Percentiles rank a stretch among this genome's conserved stretches.
Conservation (phyloP, 53 echinoderm and acorn worm genomes). For the Echinometra lucunter region DNA sequence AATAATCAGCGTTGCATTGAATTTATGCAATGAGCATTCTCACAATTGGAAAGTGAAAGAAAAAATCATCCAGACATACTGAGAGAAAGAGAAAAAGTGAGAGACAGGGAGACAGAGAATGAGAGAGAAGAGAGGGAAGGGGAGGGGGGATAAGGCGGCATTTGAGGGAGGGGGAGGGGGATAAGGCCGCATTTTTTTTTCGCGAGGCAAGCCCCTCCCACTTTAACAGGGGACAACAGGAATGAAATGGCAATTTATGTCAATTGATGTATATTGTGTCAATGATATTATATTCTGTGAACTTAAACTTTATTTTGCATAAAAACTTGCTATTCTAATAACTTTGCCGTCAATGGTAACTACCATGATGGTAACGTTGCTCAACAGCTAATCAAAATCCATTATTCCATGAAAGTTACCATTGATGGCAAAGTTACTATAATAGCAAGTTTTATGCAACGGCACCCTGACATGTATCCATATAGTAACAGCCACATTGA, state of each 20-base stretch:
- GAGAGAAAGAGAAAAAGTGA: neutral
- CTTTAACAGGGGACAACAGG: no score
- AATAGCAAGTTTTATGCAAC: no score
- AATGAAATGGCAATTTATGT: no score
- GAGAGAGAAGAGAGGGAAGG: neutral
- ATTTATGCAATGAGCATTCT: slow-evolving; percentile 6
- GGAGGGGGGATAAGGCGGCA: neutral
- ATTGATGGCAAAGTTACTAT: no score
- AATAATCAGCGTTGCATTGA: slow-evolving; percentile 23
- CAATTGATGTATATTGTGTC: neutral
- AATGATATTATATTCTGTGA: neutral
- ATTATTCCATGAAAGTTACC: no score
- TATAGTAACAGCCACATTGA: no score
- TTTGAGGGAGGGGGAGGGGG: neutral
- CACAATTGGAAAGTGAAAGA: neutral
- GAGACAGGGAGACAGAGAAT: neutral
- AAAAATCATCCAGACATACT: neutral
- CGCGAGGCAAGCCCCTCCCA: neutral
- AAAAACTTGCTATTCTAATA: no score
- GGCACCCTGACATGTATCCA: no score
- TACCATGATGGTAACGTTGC: no score
- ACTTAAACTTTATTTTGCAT: neutral
- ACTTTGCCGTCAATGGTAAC: no score
- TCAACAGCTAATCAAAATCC: no score
- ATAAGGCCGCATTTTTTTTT: neutral